Percentiles rank a stretch among this genome's conserved stretches.
Conservation (phyloP, 2,113 vertebrate species). For the Lathamus discolor region DNA sequence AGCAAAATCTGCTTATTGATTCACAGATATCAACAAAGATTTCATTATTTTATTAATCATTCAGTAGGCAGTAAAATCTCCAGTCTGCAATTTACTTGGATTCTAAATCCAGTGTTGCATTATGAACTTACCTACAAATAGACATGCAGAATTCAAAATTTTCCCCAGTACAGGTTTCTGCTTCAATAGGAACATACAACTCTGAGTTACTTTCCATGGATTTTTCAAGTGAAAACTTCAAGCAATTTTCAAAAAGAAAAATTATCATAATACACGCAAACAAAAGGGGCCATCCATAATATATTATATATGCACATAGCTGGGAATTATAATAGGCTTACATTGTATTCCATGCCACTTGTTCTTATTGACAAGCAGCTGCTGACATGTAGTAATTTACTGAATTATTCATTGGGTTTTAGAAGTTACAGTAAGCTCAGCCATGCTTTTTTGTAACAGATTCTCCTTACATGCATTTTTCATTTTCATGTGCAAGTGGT, state of each 20-base stretch:
- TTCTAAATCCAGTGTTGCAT: not conserved
- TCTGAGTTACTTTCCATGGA: not conserved
- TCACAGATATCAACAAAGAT: not conserved
- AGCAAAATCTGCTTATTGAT: not conserved
- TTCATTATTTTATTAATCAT: not conserved
- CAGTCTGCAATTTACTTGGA: not conserved
- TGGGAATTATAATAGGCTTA: not conserved
- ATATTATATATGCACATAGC: not conserved
- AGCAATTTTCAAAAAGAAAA: not conserved
- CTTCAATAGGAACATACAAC: not conserved
- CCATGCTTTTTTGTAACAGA: not conserved
- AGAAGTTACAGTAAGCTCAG: not conserved
- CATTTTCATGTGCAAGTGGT: not conserved
- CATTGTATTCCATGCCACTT: not conserved
- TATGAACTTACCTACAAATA: not conserved
- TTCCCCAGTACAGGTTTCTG: not conserved
- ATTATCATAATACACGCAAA: not conserved
- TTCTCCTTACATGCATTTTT: not conserved
- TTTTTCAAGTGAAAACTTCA: not conserved
- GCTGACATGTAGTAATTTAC: not conserved
- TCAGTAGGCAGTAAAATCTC: not conserved
- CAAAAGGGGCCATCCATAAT: not conserved
- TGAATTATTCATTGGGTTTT: not conserved
- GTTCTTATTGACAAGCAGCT: not conserved
- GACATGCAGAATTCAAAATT: not conserved